phyloP scores from a whole-genome alignment of 2,888 invertebrate species.

The Caenorhabditis sp. region DNA sequence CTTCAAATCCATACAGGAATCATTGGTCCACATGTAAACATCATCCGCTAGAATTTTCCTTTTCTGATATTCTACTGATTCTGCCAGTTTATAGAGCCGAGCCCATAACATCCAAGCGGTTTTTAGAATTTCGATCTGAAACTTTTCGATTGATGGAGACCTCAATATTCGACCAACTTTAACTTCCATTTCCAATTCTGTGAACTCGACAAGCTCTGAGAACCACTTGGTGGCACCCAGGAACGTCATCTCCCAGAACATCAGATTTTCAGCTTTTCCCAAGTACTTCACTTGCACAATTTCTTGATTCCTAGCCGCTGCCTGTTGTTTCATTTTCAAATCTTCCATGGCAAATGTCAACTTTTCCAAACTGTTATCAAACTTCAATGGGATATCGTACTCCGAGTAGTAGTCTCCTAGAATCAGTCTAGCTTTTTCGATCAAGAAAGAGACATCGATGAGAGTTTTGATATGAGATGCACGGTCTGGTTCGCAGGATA shows the following conservation, averaged over 20 bases:
- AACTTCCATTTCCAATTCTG: not conserved
- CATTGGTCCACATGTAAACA: constrained; percentile 16
- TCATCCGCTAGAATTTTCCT: not conserved
- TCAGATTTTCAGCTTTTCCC: constrained; percentile 10
- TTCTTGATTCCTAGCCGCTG: not conserved
- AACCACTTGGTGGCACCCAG: constrained; percentile 6
- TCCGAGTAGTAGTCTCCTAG: not conserved
- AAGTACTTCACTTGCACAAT: not conserved
- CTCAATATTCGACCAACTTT: not conserved
- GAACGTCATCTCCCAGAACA: constrained; percentile 16
- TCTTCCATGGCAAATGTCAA: not conserved
- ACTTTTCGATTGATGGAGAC: too few species aligned
- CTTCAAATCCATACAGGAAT: constrained; percentile 12
- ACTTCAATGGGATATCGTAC: constrained; percentile 2
- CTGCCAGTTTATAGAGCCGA: constrained; percentile 17
- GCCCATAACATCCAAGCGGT: constrained; percentile 30
- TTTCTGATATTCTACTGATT: constrained; percentile 4
- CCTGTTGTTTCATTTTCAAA: not conserved
- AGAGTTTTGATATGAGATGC: constrained; percentile 17
- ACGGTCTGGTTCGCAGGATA: constrained; percentile 43
- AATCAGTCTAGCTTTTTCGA: not conserved
- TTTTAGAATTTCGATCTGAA: constrained; percentile 26
- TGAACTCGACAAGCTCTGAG: constrained; percentile 10
- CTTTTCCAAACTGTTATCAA: not conserved
- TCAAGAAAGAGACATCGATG: constrained; percentile 22